phyloP scores from a whole-genome alignment of 2,888 invertebrate genomes.

The Eretmocerus hayati region DNA sequence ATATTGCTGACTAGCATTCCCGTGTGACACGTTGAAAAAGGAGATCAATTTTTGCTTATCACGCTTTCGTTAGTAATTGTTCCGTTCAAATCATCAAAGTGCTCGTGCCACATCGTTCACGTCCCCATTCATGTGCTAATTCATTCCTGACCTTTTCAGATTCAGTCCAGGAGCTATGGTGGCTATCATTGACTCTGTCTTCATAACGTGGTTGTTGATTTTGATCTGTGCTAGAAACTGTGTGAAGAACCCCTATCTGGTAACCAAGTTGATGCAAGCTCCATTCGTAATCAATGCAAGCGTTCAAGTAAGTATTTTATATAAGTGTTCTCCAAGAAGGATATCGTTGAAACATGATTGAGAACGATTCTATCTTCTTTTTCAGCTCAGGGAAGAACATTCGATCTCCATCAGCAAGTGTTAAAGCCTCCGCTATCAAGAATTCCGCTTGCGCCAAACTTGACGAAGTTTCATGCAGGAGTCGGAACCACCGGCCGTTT shows the following conservation, averaged over 20 bases:
- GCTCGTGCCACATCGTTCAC: too few relatives aligned
- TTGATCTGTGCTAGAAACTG: slow-evolving; percentile 85
- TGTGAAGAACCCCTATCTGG: slow-evolving; percentile 93
- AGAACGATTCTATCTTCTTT: neutral
- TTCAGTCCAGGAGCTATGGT: slow-evolving; percentile 69
- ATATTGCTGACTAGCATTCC: slow-evolving; percentile 87
- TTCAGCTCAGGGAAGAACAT: slow-evolving; percentile 39
- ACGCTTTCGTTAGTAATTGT: slow-evolving; percentile 73
- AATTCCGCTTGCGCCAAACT: slow-evolving; percentile 73
- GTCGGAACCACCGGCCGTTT: slow-evolving; percentile 94
- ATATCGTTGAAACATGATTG: neutral
- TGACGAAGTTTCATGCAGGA: slow-evolving; percentile 98
- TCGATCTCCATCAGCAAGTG: slow-evolving; percentile 64
- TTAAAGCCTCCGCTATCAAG: slow-evolving; percentile 84
- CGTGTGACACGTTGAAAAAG: slow-evolving; percentile 96
- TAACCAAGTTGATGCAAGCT: slow-evolving; percentile 93
- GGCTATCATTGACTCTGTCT: slow-evolving; percentile 70
- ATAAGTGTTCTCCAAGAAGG: neutral
- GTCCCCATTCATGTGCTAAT: too few relatives aligned
- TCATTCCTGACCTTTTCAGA: too few relatives aligned
- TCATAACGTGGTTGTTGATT: slow-evolving; percentile 82
- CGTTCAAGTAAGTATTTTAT: slow-evolving; percentile 46
- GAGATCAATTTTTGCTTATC: slow-evolving; percentile 92
- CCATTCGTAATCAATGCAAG: slow-evolving; percentile 71
- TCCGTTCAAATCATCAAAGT: neutral